Evolutionary conservation across 2,888 invertebrate genomes (phyloP).

Genomic region (Leucozona laternaria): DNA sequence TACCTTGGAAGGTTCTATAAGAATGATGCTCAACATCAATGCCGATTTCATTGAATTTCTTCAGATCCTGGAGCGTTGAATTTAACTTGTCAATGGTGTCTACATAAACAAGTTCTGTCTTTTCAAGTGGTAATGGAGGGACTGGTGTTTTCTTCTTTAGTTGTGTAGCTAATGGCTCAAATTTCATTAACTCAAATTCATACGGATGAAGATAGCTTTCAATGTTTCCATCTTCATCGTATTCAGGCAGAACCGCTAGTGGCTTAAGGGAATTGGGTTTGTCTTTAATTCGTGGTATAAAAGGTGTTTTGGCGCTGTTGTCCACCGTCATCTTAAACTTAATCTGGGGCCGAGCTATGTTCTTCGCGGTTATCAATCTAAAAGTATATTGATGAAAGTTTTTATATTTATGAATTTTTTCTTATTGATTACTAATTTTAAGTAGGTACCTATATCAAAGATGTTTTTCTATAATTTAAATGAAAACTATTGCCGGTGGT

Average conservation of each 20-base stretch:
- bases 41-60: conserved; percentile 89
- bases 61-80: conserved; percentile 88
- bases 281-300: conserved; percentile 92
- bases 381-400: neutral
- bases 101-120: conserved; percentile 89
- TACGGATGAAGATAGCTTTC: conserved; percentile 94
- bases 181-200: conserved; percentile 91
- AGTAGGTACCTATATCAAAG: too few species aligned
- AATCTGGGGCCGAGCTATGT: conserved; percentile 92
- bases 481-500: too few species aligned
- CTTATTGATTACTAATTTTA: too few species aligned
- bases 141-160: conserved; percentile 84
- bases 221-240: conserved; percentile 86
- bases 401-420: too few species aligned
- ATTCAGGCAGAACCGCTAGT: conserved; percentile 89
- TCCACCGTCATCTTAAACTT: conserved; percentile 93
- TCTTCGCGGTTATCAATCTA: conserved; percentile 88
- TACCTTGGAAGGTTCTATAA: conserved; percentile 95
- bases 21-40: conserved; percentile 97
- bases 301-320: conserved; percentile 89
- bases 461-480: too few species aligned
- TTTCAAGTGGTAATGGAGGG: conserved; percentile 84
- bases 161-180: conserved; percentile 85
- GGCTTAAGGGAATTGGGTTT: conserved; percentile 96
- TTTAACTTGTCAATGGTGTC: conserved; percentile 87